phyloP scores from a whole-genome alignment of 2,888 invertebrate genomes.

The Mimachlamys varia region DNA sequence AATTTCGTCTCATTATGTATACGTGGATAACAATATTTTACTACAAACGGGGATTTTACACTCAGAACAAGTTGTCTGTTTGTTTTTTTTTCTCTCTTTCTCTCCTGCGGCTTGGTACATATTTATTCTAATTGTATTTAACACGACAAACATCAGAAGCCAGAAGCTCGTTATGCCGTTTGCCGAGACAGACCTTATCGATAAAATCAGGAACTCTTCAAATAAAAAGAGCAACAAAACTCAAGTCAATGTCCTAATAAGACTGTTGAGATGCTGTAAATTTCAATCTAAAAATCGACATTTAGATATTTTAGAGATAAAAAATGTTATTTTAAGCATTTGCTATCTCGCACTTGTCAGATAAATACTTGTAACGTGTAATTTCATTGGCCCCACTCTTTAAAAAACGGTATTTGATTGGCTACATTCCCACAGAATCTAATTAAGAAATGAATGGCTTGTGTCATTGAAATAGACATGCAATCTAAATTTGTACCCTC shows the following conservation, averaged over 20 bases:
- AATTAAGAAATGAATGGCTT: slow-evolving; percentile 19
- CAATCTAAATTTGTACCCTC: background rate
- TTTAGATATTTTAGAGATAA: background rate
- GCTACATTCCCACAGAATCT: background rate
- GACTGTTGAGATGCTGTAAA: background rate
- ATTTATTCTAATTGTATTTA: too few relatives aligned
- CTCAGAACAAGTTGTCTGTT: too few relatives aligned
- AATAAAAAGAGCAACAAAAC: too few relatives aligned
- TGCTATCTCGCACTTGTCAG: background rate
- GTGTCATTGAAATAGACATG: background rate
- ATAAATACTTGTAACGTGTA: slow-evolving; percentile 16
- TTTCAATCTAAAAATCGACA: background rate
- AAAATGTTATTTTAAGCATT: background rate
- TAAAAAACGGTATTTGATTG: background rate
- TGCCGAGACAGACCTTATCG: background rate
- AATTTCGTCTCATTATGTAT: too few relatives aligned
- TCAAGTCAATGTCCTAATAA: background rate
- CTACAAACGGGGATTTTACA: too few relatives aligned
- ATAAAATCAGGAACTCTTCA: too few relatives aligned
- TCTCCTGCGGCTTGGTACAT: background rate
- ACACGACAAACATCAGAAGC: too few relatives aligned
- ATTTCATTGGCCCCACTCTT: background rate
- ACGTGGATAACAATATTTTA: too few relatives aligned
- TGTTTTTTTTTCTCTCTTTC: background rate
- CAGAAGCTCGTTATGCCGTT: background rate